Conservation (phyloP, 2,888 invertebrate genomes). For the Epinotia ramella region DNA sequence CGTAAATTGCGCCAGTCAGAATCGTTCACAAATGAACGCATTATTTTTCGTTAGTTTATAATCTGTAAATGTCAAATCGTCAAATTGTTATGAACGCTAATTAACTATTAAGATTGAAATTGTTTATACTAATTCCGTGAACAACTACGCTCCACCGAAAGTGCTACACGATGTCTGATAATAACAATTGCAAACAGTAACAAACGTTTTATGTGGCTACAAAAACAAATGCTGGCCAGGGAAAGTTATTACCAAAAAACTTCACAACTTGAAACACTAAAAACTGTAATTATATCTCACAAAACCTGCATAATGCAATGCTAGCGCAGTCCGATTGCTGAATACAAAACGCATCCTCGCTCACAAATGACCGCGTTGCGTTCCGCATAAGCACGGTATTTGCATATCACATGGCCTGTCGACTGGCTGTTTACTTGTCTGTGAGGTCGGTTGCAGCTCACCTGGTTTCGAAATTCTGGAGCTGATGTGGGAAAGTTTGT, state of each 20-base stretch:
- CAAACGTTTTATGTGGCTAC: not conserved
- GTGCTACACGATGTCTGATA: no score
- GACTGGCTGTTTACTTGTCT: constrained; percentile 16
- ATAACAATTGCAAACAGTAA: not conserved
- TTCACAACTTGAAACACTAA: not conserved
- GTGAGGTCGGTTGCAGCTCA: not conserved
- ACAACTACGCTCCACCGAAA: no score
- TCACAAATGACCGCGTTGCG: constrained; percentile 40
- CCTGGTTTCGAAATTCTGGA: not conserved
- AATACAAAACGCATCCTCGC: constrained; percentile 53
- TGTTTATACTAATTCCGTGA: no score
- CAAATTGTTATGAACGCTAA: no score
- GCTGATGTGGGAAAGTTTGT: no score
- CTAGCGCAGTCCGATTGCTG: constrained; percentile 50
- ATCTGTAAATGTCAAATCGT: no score
- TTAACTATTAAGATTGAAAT: no score
- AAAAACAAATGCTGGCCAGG: not conserved
- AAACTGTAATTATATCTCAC: constrained; percentile 15
- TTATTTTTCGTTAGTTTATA: no score
- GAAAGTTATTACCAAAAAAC: not conserved
- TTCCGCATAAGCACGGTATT: constrained; percentile 40
- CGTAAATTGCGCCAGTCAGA: constrained; percentile 61
- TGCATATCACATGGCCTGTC: constrained; percentile 36
- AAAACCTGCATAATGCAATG: constrained; percentile 10
- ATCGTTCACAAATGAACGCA: no score